A percentile compares a stretch with the other conserved stretches of the same genome.
Conservation (phyloP, 2,888 invertebrate genomes). For the Callyntrura sp. region DNA sequence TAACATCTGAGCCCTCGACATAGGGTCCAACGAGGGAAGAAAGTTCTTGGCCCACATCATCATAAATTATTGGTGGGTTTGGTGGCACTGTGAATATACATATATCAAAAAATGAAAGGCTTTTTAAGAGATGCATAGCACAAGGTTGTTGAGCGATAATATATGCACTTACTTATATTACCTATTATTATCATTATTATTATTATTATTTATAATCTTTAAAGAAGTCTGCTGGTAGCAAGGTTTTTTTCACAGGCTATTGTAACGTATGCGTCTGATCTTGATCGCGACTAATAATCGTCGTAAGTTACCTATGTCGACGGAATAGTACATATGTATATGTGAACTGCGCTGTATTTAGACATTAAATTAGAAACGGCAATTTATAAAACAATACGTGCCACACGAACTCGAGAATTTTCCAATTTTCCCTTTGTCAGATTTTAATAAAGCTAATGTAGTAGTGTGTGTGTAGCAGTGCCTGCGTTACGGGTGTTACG, state of each 20-base stretch:
- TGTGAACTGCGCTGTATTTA: no score
- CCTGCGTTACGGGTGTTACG: conserved; percentile 5
- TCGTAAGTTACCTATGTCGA: not conserved
- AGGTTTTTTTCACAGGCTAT: no score
- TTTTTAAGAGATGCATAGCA: no score
- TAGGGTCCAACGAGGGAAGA: conserved; percentile 93
- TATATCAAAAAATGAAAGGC: no score
- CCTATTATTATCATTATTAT: no score
- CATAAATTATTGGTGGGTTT: conserved; percentile 92
- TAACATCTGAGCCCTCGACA: conserved; percentile 93
- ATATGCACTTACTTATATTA: no score
- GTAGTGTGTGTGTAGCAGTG: no score
- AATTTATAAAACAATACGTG: conserved; percentile 52
- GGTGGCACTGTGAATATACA: conserved; percentile 90
- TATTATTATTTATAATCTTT: no score
- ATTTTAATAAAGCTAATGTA: conserved; percentile 75
- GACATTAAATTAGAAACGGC: not conserved
- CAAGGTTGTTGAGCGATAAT: conserved; percentile 18
- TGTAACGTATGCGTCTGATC: no score
- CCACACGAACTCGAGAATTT: not conserved
- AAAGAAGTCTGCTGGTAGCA: no score
- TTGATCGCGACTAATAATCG: not conserved
- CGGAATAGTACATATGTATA: not conserved
- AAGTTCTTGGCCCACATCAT: conserved; percentile 93
- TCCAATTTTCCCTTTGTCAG: conserved; percentile 29